Base-by-base conservation (phyloP, 2,113 vertebrate genomes). In the Chroicocephalus ridibundus region DNA sequence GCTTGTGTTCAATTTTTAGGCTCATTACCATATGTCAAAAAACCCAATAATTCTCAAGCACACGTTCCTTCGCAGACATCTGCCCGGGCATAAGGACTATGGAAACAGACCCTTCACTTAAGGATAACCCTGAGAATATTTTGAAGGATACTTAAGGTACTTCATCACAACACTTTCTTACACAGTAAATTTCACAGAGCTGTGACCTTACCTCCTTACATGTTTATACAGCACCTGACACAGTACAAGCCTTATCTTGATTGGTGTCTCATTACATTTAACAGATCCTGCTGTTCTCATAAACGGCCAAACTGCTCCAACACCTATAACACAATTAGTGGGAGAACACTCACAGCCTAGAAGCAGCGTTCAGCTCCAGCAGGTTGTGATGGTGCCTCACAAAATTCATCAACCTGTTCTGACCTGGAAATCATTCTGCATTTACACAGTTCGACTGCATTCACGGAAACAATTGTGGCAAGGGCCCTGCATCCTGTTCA, bases 231-330 rank as follows among this genome's bases (percentile, higher is more conserved):
- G 78, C 47, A 86, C 58, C 94, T 91, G 84, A 85, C 89, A 86
- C 22, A 74, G 78, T 15, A 82, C 51, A 66, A 93, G 29, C 42
- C 70, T 95, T 92, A 96, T 94, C 91, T 94, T 65, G 78, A 94
- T 62, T 65, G 38, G 93, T 3, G 51, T 93, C 87, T 80, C 78
- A 11, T 94, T 94, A 91, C 92, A 62, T 93, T 95, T 91, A 95
- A 86, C 78, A 90, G 87, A 96, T 88, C 75, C 71, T 77, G 66
- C 75, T 92, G 75, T n/a, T 94, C 84, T 60, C 79, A 27, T 32
- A 49, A 61, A 82, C 40, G 27, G 54, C 44, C 49, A 65, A 93
- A 91, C 46, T 46, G 58, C 93, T 81, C 70, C 83, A 84, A 22
- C 29, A 46, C 49, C 44, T 6, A 1, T 18, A 76, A 69, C 32